Base-by-base conservation (phyloP, 1,140 invertebrate species). In the Armadillidium nasatum region DNA sequence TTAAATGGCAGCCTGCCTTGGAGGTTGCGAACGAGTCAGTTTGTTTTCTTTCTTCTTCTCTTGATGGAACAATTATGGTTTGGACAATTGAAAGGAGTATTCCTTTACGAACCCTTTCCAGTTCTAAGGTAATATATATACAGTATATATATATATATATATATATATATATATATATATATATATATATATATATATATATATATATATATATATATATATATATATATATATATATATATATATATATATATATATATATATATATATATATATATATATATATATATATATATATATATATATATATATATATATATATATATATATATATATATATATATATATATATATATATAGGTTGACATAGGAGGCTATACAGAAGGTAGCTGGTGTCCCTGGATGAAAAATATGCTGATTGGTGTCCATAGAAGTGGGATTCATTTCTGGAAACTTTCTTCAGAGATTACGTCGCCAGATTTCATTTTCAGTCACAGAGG, bases 111-210 rank as follows among this genome's bases (percentile, higher is more conserved):
- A 19, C 1, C 50, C 50, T 60, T 19, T 60, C 50, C 19, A 15
- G 2, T 19, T 19, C 50, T 60, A 19, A 19, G 11, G 50, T 60
- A 4, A 60, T 60, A 60, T 60, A 60, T 60, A 60, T 60, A 60
- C 7, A 60, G n/a, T 60, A 60, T 60, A 60, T 60, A 60, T 60
- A 60, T 60, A 60, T 60, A 60, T 60, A 60, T 60, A 60, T 60
- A 60, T 60, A 60, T 60, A 60, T 60, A 60, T 60, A 60, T 60
- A 60, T 60, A 60, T 60, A 60, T 60, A 60, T 60, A 60, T 60
- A 60, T 60, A 60, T 60, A 60, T 60, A 60, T 60, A 60, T 60
- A 60, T 60, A 60, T 60, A 60, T 60, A 60, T 60, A 60, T 60
- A 60, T 60, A 60, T 60, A 60, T 60, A 60, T 60, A 60, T 60